A percentile compares a stretch with the other conserved stretches of the same genome.
Conservation (phyloP, 1,140 invertebrate genomes). For the Scaptomyza graminum region DNA sequence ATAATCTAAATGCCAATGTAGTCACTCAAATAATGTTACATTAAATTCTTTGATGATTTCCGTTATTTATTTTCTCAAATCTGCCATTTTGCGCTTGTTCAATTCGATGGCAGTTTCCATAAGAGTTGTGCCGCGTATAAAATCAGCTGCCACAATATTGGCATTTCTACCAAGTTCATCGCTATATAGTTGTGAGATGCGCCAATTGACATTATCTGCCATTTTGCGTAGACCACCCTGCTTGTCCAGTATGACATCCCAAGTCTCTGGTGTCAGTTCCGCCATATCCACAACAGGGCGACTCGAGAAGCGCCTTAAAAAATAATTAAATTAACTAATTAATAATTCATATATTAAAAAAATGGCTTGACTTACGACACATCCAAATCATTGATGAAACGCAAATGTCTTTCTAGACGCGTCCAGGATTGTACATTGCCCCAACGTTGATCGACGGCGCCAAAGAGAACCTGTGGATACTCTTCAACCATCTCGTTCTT, state of each 20-base stretch:
- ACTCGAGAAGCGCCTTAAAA: conserved; percentile 69
- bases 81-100: conserved; percentile 80
- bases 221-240: conserved; percentile 85
- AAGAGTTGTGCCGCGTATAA: conserved; percentile 86
- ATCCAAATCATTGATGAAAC: conserved; percentile 68
- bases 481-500: conserved; percentile 75
- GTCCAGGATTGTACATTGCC: conserved; percentile 85
- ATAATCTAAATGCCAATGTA: too few relatives aligned
- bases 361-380: conserved; percentile 59
- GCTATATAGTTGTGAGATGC: conserved; percentile 86
- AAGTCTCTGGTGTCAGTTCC: conserved; percentile 86
- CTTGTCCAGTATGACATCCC: conserved; percentile 85
- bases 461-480: conserved; percentile 67
- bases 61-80: neutral
- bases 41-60: too few relatives aligned
- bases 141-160: conserved; percentile 88
- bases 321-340: neutral
- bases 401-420: conserved; percentile 84
- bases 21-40: too few relatives aligned
- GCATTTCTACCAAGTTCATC: conserved; percentile 85
- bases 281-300: conserved; percentile 87
- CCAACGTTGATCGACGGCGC: conserved; percentile 85
- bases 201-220: conserved; percentile 86
- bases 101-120: conserved; percentile 86
- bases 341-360: neutral